Evolutionary conservation across 2,113 vertebrate genomes (phyloP), one percentile per base, ranked within the genome.

Genomic region (Callorhinus ursinus): DNA sequence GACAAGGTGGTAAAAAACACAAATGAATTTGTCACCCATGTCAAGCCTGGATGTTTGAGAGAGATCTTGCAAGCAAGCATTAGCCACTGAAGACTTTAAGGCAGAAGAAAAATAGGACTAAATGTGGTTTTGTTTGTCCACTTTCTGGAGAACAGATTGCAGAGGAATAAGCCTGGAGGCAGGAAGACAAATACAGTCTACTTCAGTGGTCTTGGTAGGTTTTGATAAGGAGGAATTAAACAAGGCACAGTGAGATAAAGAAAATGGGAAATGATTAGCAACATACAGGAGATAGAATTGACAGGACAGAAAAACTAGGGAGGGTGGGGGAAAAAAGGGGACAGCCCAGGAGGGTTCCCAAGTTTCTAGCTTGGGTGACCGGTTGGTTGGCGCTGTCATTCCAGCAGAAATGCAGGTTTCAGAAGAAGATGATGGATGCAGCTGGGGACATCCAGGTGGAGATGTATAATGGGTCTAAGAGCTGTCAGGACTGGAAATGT

Each of bases 81-180:
- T 86, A 71, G 46, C 42, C 42, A 49, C 61, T 28, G 8, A 84
- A 69, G 87, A 55, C 55, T 85, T 91, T 88, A 42, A 90, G 74
- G 67, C 33, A 61, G n/a, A 46, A 85, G 59, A 83, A 82, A 88
- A 96, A 87, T 26, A 46, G 15, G 42, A 76, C n/a, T 33, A 84
- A 67, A n/a, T 72, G 71, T 94, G 57, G 51, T 71, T 90, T 93
- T 59, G 21, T 90, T 96, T 81, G 33, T 90, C 82, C 91, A 69
- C 8, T 84, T 14, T 14, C 51, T 53, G 31, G 72, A 85, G 39
- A 80, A 31, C 4, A 94, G 59, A 87, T 76, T 82, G 31, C 19
- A 81, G 11, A 63, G 24, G 39, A 88, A 13, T 51, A 21, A 42
- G 61, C 13, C 28, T 57, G 13, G n/a, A 84, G 46, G 1, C 0